These are phyloP conservation scores for Allacma fusca DNA, from an alignment of 2,888 invertebrate genomes.

Conservation along the genomic window DNA sequence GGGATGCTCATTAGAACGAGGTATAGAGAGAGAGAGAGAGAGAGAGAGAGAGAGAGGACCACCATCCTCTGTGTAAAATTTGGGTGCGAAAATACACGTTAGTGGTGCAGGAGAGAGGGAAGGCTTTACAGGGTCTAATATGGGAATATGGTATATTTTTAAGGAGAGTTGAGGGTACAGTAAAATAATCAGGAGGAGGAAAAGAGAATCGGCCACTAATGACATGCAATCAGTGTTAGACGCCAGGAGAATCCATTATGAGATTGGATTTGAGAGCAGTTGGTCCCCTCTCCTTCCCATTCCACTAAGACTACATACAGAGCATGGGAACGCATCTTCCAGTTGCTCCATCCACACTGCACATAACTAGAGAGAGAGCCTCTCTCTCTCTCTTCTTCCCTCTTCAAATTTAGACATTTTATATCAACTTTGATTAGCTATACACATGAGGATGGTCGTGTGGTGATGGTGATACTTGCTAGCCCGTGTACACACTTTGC, in stretches of 20 bases:
- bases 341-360: background rate
- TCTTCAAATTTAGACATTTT: constrained; percentile 44
- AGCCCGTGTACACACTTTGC: background rate
- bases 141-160: constrained; percentile 44
- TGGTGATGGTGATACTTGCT: constrained; percentile 17
- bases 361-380: constrained; percentile 27
- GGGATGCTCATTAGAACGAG: constrained; percentile 48
- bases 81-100: constrained; percentile 46
- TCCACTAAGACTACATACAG: background rate
- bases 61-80: constrained; percentile 47
- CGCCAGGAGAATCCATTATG: constrained; percentile 62
- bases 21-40: constrained; percentile 19
- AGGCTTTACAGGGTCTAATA: constrained; percentile 17
- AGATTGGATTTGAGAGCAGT: constrained; percentile 60
- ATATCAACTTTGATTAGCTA: constrained; percentile 48
- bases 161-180: constrained; percentile 52
- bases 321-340: background rate
- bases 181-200: constrained; percentile 61
- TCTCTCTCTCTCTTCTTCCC: constrained; percentile 26
- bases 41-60: constrained; percentile 9
- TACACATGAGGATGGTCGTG: constrained; percentile 33
- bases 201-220: constrained; percentile 62
- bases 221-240: constrained; percentile 62
- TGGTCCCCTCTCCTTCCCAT: constrained; percentile 33
- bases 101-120: constrained; percentile 27